These are phyloP conservation scores for Pangasianodon gigas DNA, from an alignment of 2,113 vertebrate genomes.

Conservation along the genomic window DNA sequence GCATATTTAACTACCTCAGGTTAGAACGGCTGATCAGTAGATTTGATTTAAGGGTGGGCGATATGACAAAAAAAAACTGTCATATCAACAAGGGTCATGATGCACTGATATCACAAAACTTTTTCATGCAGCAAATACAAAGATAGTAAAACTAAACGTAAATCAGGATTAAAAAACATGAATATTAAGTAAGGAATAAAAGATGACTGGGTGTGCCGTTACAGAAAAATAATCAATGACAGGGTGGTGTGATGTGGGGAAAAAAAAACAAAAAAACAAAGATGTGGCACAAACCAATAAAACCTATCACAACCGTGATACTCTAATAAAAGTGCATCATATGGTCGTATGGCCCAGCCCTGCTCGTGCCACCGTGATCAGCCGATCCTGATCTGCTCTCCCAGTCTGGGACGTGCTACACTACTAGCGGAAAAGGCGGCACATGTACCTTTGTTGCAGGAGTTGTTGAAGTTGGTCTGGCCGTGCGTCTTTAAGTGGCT, in stretches of 20 bases:
- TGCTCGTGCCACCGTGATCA: neutral
- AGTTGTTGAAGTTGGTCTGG: constrained; percentile 91
- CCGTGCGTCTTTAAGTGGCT: constrained; percentile 98
- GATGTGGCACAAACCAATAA: neutral
- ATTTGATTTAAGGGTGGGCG: neutral
- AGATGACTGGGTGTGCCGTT: neutral
- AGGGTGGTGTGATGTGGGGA: neutral
- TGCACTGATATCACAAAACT: no score
- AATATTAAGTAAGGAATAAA: neutral
- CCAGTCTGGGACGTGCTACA: neutral
- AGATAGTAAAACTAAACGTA: neutral
- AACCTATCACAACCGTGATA: neutral
- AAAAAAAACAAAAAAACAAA: no score
- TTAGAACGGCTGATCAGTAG: constrained; percentile 1
- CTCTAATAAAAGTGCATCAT: neutral
- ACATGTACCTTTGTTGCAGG: constrained; percentile 91
- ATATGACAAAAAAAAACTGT: neutral
- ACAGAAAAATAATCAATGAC: neutral
- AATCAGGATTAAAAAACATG: neutral
- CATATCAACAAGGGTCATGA: neutral
- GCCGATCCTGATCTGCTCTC: neutral
- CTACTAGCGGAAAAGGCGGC: neutral
- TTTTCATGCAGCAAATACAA: no score
- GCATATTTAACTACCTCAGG: neutral
- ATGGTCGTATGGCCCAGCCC: neutral